Evolutionary conservation across 1,140 invertebrate genomes (phyloP).

Genomic region (Aradophagus sp.): DNA sequence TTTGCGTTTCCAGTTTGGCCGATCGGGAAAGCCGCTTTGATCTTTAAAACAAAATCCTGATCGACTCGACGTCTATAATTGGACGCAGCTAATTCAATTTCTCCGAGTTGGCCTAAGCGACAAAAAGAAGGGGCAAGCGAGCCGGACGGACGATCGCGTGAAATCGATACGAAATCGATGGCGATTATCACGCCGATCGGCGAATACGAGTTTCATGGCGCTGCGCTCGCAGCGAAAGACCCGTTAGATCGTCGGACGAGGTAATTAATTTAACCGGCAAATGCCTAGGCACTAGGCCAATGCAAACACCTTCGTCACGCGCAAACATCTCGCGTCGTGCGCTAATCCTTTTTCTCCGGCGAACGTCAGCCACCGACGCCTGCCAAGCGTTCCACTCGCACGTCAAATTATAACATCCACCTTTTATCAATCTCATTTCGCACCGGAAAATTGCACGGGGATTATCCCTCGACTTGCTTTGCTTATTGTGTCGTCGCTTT

Average conservation of each 20-base stretch:
- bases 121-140: not conserved
- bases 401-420: slow-evolving; percentile 13
- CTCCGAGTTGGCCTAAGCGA: no score
- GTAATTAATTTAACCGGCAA: slow-evolving; percentile 72
- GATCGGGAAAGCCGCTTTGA: no score
- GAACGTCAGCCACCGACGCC: slow-evolving; percentile 31
- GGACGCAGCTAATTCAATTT: no score
- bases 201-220: slow-evolving; percentile 43
- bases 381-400: slow-evolving; percentile 9
- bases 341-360: slow-evolving; percentile 46
- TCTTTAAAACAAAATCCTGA: no score
- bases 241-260: slow-evolving; percentile 71
- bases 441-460: no score
- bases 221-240: slow-evolving; percentile 63
- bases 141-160: not conserved
- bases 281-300: slow-evolving; percentile 72
- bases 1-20: no score
- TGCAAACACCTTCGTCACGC: slow-evolving; percentile 70
- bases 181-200: slow-evolving; percentile 35
- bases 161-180: slow-evolving; percentile 43
- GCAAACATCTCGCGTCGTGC: slow-evolving; percentile 49
- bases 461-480: no score
- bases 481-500: no score
- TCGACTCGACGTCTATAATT: no score
- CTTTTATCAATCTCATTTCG: not conserved